Evolutionary conservation across 2,888 invertebrate species (phyloP).

Genomic region (Andrena fulva): DNA sequence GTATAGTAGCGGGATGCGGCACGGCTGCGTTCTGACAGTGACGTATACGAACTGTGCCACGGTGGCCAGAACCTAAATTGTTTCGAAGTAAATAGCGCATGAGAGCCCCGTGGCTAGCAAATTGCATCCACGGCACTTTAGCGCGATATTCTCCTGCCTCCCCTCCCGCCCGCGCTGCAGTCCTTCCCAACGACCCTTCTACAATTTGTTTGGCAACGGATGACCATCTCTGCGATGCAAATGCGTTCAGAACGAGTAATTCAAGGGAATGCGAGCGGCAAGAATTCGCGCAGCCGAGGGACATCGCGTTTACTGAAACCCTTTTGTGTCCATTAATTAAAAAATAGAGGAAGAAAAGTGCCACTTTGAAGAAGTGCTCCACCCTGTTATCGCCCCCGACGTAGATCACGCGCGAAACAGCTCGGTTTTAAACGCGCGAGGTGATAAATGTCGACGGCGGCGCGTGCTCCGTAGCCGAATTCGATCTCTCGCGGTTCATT

Average conservation of each 20-base stretch:
- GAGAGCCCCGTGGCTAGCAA: constrained; percentile 48
- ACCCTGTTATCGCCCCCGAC: too few relatives aligned
- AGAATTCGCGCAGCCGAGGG: background rate
- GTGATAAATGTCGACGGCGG: background rate
- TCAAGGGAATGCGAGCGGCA: background rate
- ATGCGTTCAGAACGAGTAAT: constrained; percentile 10
- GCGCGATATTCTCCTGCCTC: constrained; percentile 41
- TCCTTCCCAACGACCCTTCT: constrained; percentile 2
- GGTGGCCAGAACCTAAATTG: constrained; percentile 63
- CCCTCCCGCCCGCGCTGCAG: background rate
- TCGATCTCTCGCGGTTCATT: background rate
- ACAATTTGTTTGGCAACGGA: constrained; percentile 48
- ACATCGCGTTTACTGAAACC: background rate
- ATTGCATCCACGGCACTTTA: constrained; percentile 60
- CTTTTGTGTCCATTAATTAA: background rate
- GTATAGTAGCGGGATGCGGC: constrained; percentile 29
- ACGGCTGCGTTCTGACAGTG: constrained; percentile 57
- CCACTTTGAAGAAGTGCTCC: too few relatives aligned
- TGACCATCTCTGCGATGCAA: constrained; percentile 38
- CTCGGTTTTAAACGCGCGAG: too few relatives aligned
- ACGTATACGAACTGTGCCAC: constrained; percentile 62
- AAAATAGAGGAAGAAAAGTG: background rate
- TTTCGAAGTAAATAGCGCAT: constrained; percentile 68
- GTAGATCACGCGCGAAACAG: too few relatives aligned
- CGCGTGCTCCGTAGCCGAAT: background rate